Evolutionary conservation across 1,140 invertebrate species (phyloP).

Genomic region (Lethocerus indicus): DNA sequence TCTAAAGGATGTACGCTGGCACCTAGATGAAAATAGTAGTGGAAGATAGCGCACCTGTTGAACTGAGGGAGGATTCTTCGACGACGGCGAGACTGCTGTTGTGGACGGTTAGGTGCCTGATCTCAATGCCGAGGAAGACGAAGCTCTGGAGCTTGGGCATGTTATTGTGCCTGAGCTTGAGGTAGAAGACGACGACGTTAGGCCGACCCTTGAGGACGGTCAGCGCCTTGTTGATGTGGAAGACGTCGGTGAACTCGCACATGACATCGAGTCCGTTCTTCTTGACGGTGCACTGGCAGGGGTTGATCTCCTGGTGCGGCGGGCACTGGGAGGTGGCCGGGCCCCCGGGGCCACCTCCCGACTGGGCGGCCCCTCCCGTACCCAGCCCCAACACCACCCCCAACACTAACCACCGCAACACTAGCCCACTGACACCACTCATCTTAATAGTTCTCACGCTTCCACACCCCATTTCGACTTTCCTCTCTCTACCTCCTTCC

Average conservation of each 20-base stretch:
- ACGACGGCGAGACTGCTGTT: conserved; percentile 74
- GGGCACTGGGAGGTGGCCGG: conserved; percentile 40
- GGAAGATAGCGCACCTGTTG: conserved; percentile 41
- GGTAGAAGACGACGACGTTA: conserved; percentile 57
- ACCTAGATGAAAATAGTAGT: too few relatives aligned
- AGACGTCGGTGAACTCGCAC: conserved; percentile 63
- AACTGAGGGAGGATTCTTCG: conserved; percentile 66
- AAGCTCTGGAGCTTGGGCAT: conserved; percentile 65
- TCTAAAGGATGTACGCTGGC: too few relatives aligned
- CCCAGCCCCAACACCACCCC: too few relatives aligned
- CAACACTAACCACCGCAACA: too few relatives aligned
- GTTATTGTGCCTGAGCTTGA: conserved; percentile 68
- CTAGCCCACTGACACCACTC: too few relatives aligned
- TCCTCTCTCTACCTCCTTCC: too few relatives aligned
- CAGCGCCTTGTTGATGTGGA: conserved; percentile 56
- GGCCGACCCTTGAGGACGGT: conserved; percentile 48
- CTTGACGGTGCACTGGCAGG: conserved; percentile 65
- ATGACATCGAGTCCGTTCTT: conserved; percentile 71
- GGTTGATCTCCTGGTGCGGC: conserved; percentile 44
- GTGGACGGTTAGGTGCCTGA: conserved; percentile 69
- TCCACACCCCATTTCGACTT: too few relatives aligned
- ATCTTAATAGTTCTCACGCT: too few relatives aligned
- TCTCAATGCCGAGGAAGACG: conserved; percentile 70
- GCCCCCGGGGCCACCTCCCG: too few relatives aligned
- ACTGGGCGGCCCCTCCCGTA: too few relatives aligned